phyloP scores from a whole-genome alignment of 2,113 vertebrate species.

The Pseudopipra pipra region DNA sequence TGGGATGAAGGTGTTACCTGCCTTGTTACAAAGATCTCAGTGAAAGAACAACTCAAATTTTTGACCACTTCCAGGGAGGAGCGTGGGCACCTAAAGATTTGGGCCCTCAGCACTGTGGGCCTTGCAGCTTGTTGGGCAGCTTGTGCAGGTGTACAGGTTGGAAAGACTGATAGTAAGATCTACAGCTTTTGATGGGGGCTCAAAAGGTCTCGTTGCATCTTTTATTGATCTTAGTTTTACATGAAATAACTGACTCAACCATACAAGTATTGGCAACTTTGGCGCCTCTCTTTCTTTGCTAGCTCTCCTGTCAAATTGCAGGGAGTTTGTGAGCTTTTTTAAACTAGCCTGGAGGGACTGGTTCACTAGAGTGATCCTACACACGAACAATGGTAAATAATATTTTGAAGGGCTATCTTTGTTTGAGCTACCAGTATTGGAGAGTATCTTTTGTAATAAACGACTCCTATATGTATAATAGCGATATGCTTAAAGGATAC shows the following conservation, averaged over 20 bases:
- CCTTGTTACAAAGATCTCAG: background rate
- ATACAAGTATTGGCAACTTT: background rate
- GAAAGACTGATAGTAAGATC: background rate
- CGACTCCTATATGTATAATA: conserved; percentile 47
- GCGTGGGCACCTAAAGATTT: fast-evolving
- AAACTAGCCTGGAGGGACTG: conserved; percentile 1
- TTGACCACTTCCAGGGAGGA: background rate
- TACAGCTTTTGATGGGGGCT: background rate
- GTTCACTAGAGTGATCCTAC: background rate
- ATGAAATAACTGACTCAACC: background rate
- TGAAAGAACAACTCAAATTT: background rate
- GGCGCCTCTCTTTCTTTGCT: background rate
- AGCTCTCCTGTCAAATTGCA: background rate
- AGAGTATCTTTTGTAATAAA: conserved; percentile 43
- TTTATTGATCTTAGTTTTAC: background rate
- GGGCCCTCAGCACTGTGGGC: fast-evolving
- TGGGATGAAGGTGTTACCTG: background rate
- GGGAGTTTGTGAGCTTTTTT: conserved; percentile 1
- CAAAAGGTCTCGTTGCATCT: background rate
- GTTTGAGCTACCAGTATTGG: background rate
- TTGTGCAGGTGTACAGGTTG: background rate
- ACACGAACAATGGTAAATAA: conserved; percentile 23
- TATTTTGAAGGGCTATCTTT: conserved; percentile 16
- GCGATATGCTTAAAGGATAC: conserved; percentile 64
- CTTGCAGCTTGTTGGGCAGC: background rate